Base-by-base conservation (phyloP, 2,888 invertebrate genomes). In the Drosophila recens region DNA sequence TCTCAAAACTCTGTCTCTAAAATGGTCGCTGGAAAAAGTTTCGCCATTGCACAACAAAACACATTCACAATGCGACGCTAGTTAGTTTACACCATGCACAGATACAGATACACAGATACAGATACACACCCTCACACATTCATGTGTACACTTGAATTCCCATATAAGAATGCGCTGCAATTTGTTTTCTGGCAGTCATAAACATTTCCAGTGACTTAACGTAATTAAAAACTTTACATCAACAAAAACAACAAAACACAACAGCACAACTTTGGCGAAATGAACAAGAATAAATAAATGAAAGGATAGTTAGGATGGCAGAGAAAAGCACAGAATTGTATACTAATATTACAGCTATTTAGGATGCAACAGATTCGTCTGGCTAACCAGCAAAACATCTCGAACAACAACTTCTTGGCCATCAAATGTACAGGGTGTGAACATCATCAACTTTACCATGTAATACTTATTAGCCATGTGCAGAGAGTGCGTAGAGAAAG, bases 161-260 rank as follows among this genome's bases (percentile, higher is more conserved):
- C 57, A 65, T 30, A 70, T 61, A 45, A 54, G 65, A 67, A 69
- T 68, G 53, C 59, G 34, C 53, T 65, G 61, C 58, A 49, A 43
- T 68, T 79, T 66, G 77, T 64, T 76, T 68, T 67, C 58, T 73
- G 68, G 57, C 72, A 70, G 69, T 67, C 59, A 70, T 68, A 65
- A 72, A 69, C 64, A 75, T 71, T 67, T 79, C 66, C 45, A 52
- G 63, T 48, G 80, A 77, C 74, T 86, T 77, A 56, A 79, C 67
- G 76, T 75, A 88, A 88, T 85, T 88, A 83, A 75, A 85, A 83
- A 88, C 69, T 83, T 83, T 76, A 30, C 53, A 72, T 51, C 48
- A 69, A 66, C 67, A 67, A 71, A 45, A 64, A 51, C 46, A 49
- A 67, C 46, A 49, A 67, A 43, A 64, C 51, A 65, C 20, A 49